Conservation (phyloP, 1,140 invertebrate species). For the Phymorhynchus buccinoides region DNA sequence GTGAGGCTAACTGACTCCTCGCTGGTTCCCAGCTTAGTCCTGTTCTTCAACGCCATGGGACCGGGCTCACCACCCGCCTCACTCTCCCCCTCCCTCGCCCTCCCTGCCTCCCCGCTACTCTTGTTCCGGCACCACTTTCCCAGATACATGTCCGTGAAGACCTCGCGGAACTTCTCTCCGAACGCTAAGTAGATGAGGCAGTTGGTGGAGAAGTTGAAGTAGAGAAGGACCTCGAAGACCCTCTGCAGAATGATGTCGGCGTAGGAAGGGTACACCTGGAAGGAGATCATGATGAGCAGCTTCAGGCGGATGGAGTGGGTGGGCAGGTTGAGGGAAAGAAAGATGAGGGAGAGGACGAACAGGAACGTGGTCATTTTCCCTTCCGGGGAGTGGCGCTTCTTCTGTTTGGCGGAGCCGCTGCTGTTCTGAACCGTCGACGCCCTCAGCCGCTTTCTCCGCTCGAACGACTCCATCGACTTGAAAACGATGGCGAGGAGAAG, state of each 20-base stretch:
- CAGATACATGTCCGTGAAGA: slow-evolving; percentile 37
- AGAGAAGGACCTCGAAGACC: slow-evolving; percentile 47
- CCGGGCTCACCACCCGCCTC: not conserved
- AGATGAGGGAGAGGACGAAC: slow-evolving; percentile 46
- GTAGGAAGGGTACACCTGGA: not conserved
- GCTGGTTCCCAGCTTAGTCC: not conserved
- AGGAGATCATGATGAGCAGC: slow-evolving; percentile 37
- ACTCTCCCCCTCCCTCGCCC: not conserved
- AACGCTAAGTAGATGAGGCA: slow-evolving; percentile 41
- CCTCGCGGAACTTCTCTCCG: slow-evolving; percentile 41
- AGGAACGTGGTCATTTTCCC: slow-evolving; percentile 44
- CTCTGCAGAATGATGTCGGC: slow-evolving; percentile 42
- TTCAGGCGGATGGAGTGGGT: slow-evolving; percentile 47
- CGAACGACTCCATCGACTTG: slow-evolving; percentile 33
- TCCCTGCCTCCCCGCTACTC: no score
- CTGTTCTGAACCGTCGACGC: not conserved
- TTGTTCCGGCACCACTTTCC: not conserved
- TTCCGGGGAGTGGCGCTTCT: slow-evolving; percentile 37
- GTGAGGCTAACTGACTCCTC: not conserved
- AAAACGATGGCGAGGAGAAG: slow-evolving; percentile 37
- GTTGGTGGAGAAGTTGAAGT: slow-evolving; percentile 47
- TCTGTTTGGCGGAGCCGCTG: not conserved
- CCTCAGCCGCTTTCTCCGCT: slow-evolving; percentile 43
- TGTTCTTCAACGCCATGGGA: not conserved
- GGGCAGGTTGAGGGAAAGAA: slow-evolving; percentile 46